Conservation (phyloP, 2,113 vertebrate genomes). For the Petrocephalus zakoni region DNA sequence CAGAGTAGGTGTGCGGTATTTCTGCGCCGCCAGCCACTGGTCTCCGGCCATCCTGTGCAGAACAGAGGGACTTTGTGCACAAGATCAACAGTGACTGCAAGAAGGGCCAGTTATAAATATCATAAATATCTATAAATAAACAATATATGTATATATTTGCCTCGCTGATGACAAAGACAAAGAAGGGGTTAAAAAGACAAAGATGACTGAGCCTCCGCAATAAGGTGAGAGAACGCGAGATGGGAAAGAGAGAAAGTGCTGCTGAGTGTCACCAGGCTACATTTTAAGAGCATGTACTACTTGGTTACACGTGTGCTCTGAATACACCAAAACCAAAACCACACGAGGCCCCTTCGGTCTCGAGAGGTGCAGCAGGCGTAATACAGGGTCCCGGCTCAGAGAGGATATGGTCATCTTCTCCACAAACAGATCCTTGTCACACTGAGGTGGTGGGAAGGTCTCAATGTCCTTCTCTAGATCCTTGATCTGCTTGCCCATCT, state of each 20-base stretch:
- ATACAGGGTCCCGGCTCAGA: neutral
- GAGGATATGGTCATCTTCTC: constrained; percentile 80
- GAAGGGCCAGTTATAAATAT: neutral
- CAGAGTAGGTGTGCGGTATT: constrained; percentile 9
- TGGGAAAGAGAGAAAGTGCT: neutral
- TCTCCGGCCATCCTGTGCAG: neutral
- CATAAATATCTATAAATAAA: too few relatives aligned
- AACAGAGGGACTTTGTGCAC: neutral
- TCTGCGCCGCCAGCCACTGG: neutral
- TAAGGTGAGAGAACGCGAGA: neutral
- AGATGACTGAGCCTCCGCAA: neutral
- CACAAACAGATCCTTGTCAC: constrained; percentile 67
- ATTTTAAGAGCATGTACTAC: neutral
- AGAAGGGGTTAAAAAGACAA: neutral
- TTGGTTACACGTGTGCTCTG: neutral
- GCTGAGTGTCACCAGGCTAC: neutral
- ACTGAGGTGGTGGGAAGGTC: constrained; percentile 67
- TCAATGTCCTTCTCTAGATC: constrained; percentile 63
- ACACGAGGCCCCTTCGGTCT: neutral
- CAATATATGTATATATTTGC: too few relatives aligned
- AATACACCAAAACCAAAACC: neutral
- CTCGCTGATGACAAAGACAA: neutral
- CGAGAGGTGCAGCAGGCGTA: neutral
- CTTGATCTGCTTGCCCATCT: constrained; percentile 71
- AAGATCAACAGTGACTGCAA: neutral